Evolutionary conservation across 1,140 invertebrate genomes (phyloP), one percentile per base, ranked within the genome.

Genomic region (Bombus fervidus): DNA sequence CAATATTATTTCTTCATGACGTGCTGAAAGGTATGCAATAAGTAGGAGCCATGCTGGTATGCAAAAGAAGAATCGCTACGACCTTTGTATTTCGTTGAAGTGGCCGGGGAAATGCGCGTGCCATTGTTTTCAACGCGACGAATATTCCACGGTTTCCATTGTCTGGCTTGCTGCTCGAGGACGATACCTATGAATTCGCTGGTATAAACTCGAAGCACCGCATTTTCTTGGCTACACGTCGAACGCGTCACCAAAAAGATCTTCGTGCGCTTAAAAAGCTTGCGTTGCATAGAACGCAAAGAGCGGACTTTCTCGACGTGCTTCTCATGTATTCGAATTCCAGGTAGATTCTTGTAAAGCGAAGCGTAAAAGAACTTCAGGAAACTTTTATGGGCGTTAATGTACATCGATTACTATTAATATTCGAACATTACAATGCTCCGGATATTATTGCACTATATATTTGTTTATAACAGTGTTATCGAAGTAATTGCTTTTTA

Each of bases 121-220:
- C 28, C 31, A 87, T 88, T 87, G 86, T 89, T 88, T 72, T 9
- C 47, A n/a, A 73, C 66, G 71, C 82, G 47, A 87, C 76, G 64
- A 83, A 75, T 62, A 39, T 86, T 34, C 53, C 25, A 12, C 34
- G 47, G 31, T 57, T n/a, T 18, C 72, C 77, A 87, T 81, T 89
- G 81, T 88, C 72, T 81, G 86, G 18, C n/a, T 66, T n/a, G n/a
- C 62, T 66, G 37, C 37, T 76, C 53, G 72, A 53, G 31, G 47
- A 66, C 64, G 41, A 62, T n/a, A 72, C 66, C 59, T 72, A 81
- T 75, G 66, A 66, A 85, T 81, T 25, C 81, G 43, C 37, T 31
- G 76, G 78, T 68, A 62, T 68, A 81, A 85, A 74, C 57, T 43
- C 37, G 66, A 89, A 73, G 57, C 62, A 76, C 9, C 15, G 47